Evolutionary conservation across 1,140 invertebrate species (phyloP).

Genomic region (Drosophila yakuba): DNA sequence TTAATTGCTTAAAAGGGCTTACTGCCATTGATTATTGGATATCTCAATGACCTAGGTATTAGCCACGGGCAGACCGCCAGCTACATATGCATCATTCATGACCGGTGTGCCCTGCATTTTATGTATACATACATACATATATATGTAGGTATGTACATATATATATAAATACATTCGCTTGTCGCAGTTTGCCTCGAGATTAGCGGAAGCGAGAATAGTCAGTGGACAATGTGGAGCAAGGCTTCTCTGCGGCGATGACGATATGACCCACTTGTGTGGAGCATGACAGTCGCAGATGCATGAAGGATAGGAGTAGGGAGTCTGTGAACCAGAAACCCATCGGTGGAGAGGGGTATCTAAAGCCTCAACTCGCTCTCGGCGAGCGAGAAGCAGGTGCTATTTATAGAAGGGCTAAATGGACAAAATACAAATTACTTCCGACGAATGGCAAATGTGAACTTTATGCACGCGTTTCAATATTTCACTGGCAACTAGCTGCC

Average conservation of each 20-base stretch:
- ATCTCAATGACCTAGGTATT: not conserved
- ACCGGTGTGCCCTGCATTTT: constrained; percentile 3
- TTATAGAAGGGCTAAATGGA: constrained; percentile 62
- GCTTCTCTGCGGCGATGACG: constrained; percentile 12
- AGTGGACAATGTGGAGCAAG: constrained; percentile 33
- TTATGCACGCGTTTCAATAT: constrained; percentile 66
- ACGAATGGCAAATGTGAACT: constrained; percentile 75
- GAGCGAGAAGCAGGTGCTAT: constrained; percentile 45
- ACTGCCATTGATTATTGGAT: too few species aligned
- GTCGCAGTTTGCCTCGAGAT: constrained; percentile 24
- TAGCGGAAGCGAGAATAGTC: constrained; percentile 38
- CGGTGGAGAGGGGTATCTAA: not conserved
- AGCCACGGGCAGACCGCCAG: constrained; percentile 3
- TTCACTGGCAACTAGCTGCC: constrained; percentile 53
- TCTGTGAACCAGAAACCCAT: not conserved
- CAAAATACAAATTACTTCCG: constrained; percentile 74
- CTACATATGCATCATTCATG: constrained; percentile 3
- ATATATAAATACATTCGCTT: constrained; percentile 2
- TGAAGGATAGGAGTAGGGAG: too few species aligned
- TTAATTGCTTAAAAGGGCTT: too few species aligned
- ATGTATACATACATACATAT: not conserved
- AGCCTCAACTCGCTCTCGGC: not conserved
- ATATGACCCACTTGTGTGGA: constrained; percentile 34
- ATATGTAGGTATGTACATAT: too few species aligned
- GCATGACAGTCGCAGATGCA: constrained; percentile 14